These are phyloP conservation scores for Porites evermanni DNA, from an alignment of 92 coral and sea anemone genomes.

Conservation along the genomic window DNA sequence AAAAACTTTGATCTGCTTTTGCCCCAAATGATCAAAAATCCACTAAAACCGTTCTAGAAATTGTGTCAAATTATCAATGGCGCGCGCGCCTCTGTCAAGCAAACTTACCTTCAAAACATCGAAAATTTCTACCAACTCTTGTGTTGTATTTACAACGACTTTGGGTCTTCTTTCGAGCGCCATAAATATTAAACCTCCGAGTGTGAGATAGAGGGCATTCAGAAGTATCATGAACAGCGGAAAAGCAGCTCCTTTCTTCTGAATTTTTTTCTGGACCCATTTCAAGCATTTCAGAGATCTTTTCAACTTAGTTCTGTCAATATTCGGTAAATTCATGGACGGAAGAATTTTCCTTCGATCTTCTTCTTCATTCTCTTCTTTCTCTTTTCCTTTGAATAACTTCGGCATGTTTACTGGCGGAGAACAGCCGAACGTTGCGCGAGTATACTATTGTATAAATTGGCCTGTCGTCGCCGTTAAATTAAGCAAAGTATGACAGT, in stretches of 20 bases:
- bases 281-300: slow-evolving; percentile 76
- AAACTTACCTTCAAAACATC: slow-evolving; percentile 79
- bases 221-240: slow-evolving; percentile 81
- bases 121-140: slow-evolving; percentile 80
- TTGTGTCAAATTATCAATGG: not conserved
- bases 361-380: slow-evolving; percentile 37
- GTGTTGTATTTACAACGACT: slow-evolving; percentile 64
- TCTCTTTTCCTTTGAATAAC: slow-evolving; percentile 55
- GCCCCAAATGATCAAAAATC: not conserved
- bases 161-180: slow-evolving; percentile 68
- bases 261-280: slow-evolving; percentile 78
- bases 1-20: not conserved
- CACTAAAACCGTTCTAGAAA: not conserved
- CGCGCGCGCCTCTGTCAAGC: not conserved
- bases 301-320: slow-evolving; percentile 66
- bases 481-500: not conserved
- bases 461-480: slow-evolving; percentile 10
- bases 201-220: slow-evolving; percentile 74
- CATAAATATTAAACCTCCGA: slow-evolving; percentile 85
- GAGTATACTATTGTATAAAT: not conserved
- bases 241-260: slow-evolving; percentile 72
- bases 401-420: slow-evolving; percentile 38
- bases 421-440: not conserved
- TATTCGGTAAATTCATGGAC: slow-evolving; percentile 61
- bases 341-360: slow-evolving; percentile 64